phyloP scores from a whole-genome alignment of 2,797 vertebrate genomes.

The Anomalospiza imberbis region DNA sequence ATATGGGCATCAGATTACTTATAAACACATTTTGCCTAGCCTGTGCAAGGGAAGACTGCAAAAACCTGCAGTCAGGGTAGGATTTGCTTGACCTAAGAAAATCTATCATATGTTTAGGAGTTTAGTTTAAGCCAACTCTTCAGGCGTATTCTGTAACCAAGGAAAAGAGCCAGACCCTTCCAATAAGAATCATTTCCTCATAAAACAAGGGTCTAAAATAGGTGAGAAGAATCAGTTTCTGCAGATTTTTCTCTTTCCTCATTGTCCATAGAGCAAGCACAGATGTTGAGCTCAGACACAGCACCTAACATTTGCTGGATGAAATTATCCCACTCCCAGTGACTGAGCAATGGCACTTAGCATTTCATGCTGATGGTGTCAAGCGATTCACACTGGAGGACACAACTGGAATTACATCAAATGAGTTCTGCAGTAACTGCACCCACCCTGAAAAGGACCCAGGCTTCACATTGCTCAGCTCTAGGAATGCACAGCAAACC shows the following conservation, averaged over 20 bases:
- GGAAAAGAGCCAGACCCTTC: slow-evolving; percentile 20
- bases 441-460: not conserved
- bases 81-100: not conserved
- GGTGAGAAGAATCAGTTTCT: slow-evolving; percentile 23
- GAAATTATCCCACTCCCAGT: not conserved
- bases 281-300: not conserved
- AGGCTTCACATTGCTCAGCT: not conserved
- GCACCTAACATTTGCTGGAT: not conserved
- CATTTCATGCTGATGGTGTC: not conserved
- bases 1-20: slow-evolving; percentile 39
- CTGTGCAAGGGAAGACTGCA: not conserved
- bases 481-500: not conserved
- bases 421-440: not conserved
- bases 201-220: slow-evolving; percentile 44
- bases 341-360: not conserved
- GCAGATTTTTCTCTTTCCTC: not conserved
- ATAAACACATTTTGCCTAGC: not conserved
- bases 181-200: slow-evolving; percentile 8
- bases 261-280: not conserved
- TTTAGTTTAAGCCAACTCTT: slow-evolving; percentile 10
- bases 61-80: not conserved
- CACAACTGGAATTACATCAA: not conserved
- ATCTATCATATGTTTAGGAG: not conserved
- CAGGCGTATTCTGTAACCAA: not conserved
- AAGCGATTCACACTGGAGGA: not conserved